Percentiles rank a stretch among this genome's conserved stretches.
Conservation (phyloP, 2,888 invertebrate species). For the Rhyacophila evoluta region DNA sequence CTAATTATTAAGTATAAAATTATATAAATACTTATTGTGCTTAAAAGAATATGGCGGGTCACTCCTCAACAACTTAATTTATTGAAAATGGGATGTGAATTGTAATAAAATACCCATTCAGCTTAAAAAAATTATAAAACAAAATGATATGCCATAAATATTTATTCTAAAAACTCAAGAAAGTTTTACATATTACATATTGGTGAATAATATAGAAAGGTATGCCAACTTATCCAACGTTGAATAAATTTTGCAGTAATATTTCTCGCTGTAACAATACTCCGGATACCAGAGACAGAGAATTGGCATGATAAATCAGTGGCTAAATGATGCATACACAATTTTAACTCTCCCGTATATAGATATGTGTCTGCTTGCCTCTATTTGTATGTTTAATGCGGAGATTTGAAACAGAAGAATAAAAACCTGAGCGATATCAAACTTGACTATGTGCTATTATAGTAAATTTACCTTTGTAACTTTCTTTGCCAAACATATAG, state of each 20-base stretch:
- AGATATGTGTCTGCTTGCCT: conserved; percentile 40
- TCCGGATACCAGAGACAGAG: conserved; percentile 28
- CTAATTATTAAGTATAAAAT: too few relatives aligned
- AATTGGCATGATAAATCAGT: conserved; percentile 53
- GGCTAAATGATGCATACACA: conserved; percentile 54
- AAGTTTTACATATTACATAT: too few relatives aligned
- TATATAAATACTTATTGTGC: too few relatives aligned
- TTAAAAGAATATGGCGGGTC: too few relatives aligned
- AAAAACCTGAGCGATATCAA: not conserved
- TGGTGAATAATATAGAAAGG: too few relatives aligned
- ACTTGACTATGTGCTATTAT: not conserved
- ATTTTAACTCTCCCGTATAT: conserved; percentile 49
- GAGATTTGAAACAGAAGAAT: conserved; percentile 29
- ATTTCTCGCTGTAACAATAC: conserved; percentile 11
- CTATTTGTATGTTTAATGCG: not conserved
- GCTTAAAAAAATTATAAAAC: too few relatives aligned
- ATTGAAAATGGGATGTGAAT: too few relatives aligned
- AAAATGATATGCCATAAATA: too few relatives aligned
- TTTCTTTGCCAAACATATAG: not conserved
- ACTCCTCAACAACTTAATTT: too few relatives aligned
- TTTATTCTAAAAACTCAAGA: too few relatives aligned
- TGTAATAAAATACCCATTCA: too few relatives aligned
- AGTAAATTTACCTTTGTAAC: not conserved
- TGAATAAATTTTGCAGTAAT: not conserved
- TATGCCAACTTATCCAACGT: too few relatives aligned